These are phyloP conservation scores for Ypsolopha scabrella DNA, from an alignment of 2,888 invertebrate genomes.

Conservation along the genomic window DNA sequence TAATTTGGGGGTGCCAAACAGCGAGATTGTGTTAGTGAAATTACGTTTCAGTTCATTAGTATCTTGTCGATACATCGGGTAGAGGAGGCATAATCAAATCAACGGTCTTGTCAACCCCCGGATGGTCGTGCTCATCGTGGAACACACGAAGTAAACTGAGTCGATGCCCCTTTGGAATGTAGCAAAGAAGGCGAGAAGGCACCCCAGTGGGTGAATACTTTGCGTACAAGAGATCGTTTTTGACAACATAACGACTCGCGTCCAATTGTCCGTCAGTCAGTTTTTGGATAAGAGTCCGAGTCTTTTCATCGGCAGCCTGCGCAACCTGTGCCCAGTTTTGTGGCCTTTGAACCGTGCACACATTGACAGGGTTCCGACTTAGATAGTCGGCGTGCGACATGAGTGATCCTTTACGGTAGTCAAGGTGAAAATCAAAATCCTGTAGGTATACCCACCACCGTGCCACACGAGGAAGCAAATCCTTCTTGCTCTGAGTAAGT, in stretches of 20 bases:
- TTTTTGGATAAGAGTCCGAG: not conserved
- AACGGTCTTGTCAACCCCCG: no score
- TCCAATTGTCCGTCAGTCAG: constrained; percentile 4
- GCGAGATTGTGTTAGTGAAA: no score
- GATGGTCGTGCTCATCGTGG: constrained; percentile 6
- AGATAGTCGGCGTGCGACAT: constrained; percentile 8
- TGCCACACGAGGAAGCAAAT: constrained; percentile 12
- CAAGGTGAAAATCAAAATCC: constrained; percentile 11
- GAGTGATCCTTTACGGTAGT: constrained; percentile 12
- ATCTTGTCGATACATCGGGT: no score
- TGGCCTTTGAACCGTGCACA: not conserved
- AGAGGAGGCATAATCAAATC: no score
- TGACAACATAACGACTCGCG: constrained; percentile 1
- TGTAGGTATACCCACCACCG: constrained; percentile 14
- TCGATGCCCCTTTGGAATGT: constrained; percentile 5
- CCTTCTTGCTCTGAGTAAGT: constrained; percentile 11
- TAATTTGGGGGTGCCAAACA: constrained; percentile 14
- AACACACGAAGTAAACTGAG: constrained; percentile 4
- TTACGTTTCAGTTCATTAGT: no score
- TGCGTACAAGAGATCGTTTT: constrained; percentile 6
- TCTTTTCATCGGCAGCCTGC: constrained; percentile 5
- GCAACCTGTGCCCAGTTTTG: constrained; percentile 4
- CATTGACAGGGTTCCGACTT: constrained; percentile 5
- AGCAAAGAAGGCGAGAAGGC: constrained; percentile 1
- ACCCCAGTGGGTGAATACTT: constrained; percentile 4